phyloP scores from a whole-genome alignment of 2,888 invertebrate species.

The Ophion costatus region DNA sequence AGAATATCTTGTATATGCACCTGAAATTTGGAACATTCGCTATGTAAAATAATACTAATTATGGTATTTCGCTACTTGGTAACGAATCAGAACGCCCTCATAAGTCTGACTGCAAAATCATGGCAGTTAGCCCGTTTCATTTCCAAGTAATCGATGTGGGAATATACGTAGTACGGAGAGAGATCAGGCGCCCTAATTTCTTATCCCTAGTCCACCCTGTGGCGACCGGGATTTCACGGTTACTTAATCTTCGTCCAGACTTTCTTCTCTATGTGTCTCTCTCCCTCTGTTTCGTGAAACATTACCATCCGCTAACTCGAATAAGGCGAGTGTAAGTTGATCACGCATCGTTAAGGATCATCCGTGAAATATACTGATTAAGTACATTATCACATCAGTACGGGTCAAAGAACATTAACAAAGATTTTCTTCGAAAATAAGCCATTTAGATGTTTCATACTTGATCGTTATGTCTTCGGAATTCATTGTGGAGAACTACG shows the following conservation, averaged over 20 bases:
- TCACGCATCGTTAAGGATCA: constrained; percentile 25
- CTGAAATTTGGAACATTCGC: too few relatives aligned
- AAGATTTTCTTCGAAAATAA: constrained; percentile 2
- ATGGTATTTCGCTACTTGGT: too few relatives aligned
- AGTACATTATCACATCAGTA: constrained; percentile 7
- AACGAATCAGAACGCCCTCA: too few relatives aligned
- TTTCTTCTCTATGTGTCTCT: constrained; percentile 20
- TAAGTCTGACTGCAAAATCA: background rate
- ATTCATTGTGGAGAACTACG: background rate
- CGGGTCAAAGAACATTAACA: background rate
- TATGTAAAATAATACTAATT: too few relatives aligned
- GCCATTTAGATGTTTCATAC: background rate
- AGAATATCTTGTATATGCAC: too few relatives aligned
- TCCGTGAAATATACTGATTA: constrained; percentile 20
- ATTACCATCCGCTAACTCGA: constrained; percentile 9
- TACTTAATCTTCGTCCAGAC: constrained; percentile 59
- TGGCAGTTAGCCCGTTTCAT: background rate
- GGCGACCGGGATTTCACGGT: constrained; percentile 32
- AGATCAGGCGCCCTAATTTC: constrained; percentile 40
- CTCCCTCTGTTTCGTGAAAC: constrained; percentile 18
- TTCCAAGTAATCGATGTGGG: background rate
- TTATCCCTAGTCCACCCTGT: constrained; percentile 23
- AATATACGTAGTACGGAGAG: background rate
- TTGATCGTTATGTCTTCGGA: background rate
- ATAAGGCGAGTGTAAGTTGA: constrained; percentile 17